These are phyloP conservation scores for Aphis craccivora DNA, from an alignment of 1,140 invertebrate species.

Conservation along the genomic window DNA sequence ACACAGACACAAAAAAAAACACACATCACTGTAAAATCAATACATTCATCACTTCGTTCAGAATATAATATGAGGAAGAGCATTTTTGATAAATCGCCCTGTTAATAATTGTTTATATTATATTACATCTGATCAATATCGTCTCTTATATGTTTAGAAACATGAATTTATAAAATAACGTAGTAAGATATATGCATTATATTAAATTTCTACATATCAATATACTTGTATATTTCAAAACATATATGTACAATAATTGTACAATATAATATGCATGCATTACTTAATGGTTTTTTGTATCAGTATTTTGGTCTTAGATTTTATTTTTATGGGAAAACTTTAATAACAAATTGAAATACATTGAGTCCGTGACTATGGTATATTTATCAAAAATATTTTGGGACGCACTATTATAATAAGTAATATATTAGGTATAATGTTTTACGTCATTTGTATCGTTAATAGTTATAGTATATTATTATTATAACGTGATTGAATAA, in stretches of 20 bases:
- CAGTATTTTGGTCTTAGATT: not conserved
- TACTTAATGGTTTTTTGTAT: not conserved
- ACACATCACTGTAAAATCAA: no score
- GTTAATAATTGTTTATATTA: not conserved
- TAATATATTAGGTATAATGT: not conserved
- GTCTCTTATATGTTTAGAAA: not conserved
- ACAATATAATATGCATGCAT: not conserved
- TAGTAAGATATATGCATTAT: not conserved
- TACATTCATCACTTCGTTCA: no score
- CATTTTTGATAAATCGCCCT: no score
- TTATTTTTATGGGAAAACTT: not conserved
- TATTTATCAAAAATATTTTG: not conserved
- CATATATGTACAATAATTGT: not conserved
- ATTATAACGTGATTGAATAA: not conserved
- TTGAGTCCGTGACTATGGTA: not conserved
- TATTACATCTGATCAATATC: not conserved
- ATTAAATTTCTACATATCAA: not conserved
- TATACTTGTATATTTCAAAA: not conserved
- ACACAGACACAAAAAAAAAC: no score
- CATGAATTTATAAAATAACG: not conserved
- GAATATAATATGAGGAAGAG: no score
- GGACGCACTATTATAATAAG: not conserved
- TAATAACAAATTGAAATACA: not conserved
- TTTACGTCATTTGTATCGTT: not conserved
- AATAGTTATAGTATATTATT: not conserved